Evolutionary conservation across 2,113 vertebrate genomes (phyloP).

Genomic region (Sitta europaea): DNA sequence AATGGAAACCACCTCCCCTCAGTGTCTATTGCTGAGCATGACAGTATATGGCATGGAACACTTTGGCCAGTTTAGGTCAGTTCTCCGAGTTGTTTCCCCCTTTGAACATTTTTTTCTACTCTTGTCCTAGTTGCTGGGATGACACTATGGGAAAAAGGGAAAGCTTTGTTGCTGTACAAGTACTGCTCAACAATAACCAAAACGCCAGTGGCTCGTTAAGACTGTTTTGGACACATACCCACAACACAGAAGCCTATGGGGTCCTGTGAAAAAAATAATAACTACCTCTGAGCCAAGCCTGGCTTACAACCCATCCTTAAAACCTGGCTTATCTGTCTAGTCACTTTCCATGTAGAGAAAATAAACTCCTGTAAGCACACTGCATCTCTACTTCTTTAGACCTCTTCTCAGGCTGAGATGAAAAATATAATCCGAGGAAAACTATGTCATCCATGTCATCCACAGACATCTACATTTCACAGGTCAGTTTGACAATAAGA

Average conservation of each 20-base stretch:
- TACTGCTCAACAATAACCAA: background rate
- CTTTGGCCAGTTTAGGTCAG: background rate
- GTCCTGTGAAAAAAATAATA: background rate
- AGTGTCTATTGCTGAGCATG: background rate
- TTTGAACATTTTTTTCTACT: background rate
- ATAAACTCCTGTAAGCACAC: background rate
- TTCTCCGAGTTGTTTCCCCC: background rate
- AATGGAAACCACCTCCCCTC: accelerated
- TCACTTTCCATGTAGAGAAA: background rate
- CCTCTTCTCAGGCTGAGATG: background rate
- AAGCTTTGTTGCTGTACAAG: background rate
- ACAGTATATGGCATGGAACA: background rate
- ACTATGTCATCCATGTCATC: background rate
- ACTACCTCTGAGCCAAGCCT: background rate
- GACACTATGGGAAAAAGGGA: background rate
- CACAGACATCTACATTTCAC: background rate
- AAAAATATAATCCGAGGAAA: background rate
- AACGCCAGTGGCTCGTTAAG: background rate
- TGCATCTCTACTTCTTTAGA: background rate
- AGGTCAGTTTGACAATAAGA: background rate
- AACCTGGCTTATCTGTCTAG: background rate
- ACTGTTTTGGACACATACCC: background rate
- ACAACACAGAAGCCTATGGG: background rate
- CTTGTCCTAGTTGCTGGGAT: accelerated
- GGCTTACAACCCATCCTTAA: background rate